A percentile compares a stretch with the other conserved stretches of the same genome.
Conservation (phyloP, 1,140 invertebrate genomes). For the Trichonephila inaurata region DNA sequence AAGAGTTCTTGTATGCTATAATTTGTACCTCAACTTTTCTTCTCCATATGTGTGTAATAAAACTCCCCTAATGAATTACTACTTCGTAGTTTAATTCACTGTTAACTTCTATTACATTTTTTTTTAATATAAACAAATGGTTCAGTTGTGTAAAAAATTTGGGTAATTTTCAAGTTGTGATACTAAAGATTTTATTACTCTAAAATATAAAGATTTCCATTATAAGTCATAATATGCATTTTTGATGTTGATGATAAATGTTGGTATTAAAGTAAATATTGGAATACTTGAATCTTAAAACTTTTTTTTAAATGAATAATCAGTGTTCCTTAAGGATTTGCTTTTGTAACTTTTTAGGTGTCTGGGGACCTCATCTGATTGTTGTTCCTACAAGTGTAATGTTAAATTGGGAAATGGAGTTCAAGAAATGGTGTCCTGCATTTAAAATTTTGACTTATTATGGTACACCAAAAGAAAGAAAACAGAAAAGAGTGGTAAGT, state of each 20-base stretch:
- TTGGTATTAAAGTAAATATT: too few relatives aligned
- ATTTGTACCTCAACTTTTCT: not conserved
- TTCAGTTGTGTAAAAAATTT: too few relatives aligned
- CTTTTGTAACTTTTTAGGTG: constrained; percentile 81
- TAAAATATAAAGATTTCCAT: too few relatives aligned
- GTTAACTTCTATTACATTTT: too few relatives aligned
- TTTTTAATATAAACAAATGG: too few relatives aligned
- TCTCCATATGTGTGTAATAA: not conserved
- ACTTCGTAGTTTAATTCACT: too few relatives aligned
- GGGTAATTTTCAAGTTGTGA: too few relatives aligned
- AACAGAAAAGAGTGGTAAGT: constrained; percentile 90
- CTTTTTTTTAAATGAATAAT: too few relatives aligned
- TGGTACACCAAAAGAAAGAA: constrained; percentile 97
- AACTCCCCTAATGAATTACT: not conserved
- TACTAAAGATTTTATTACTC: too few relatives aligned
- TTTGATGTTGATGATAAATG: too few relatives aligned
- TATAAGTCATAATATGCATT: too few relatives aligned
- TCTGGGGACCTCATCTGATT: constrained; percentile 99
- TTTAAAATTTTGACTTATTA: constrained; percentile 99
- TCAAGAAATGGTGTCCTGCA: constrained; percentile 99
- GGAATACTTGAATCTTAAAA: too few relatives aligned
- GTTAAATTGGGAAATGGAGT: constrained; percentile 99
- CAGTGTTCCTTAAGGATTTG: not conserved
- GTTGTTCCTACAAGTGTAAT: constrained; percentile 99
- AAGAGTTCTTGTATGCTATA: not conserved